Conservation (phyloP, 2,797 vertebrate species). For the Alcedo atthis region DNA sequence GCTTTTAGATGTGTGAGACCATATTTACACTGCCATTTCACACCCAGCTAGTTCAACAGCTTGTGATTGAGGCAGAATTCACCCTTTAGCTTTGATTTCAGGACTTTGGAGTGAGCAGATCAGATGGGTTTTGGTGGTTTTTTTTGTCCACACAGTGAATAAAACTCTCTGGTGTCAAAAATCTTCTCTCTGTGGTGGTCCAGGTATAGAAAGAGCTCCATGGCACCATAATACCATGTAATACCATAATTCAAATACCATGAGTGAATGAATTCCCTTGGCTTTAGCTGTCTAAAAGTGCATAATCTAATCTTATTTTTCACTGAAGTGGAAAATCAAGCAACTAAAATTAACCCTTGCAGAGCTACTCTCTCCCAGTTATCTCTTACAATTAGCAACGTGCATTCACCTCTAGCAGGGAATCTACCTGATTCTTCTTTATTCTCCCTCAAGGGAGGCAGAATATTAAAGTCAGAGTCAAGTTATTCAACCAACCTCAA, state of each 20-base stretch:
- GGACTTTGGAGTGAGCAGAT: background rate
- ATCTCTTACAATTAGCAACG: background rate
- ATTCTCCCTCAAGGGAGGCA: background rate
- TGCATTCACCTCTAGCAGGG: background rate
- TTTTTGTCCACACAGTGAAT: background rate
- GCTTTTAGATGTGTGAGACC: background rate
- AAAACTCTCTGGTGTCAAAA: too few species aligned
- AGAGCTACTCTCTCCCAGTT: background rate
- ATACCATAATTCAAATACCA: background rate
- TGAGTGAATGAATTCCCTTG: background rate
- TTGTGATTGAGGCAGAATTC: background rate
- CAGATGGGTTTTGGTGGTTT: background rate
- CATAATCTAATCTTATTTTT: background rate
- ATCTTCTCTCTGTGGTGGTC: background rate
- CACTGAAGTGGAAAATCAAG: background rate
- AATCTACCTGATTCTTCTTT: background rate
- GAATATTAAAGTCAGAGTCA: background rate
- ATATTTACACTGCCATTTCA: background rate
- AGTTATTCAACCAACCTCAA: background rate
- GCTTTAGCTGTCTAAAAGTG: background rate
- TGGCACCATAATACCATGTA: too few species aligned
- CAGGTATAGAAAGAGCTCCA: background rate
- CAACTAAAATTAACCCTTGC: background rate
- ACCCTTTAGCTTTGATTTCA: background rate
- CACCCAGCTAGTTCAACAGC: background rate